These are phyloP conservation scores for Eupithecia insigniata DNA, from an alignment of 2,888 invertebrate genomes.

Conservation along the genomic window DNA sequence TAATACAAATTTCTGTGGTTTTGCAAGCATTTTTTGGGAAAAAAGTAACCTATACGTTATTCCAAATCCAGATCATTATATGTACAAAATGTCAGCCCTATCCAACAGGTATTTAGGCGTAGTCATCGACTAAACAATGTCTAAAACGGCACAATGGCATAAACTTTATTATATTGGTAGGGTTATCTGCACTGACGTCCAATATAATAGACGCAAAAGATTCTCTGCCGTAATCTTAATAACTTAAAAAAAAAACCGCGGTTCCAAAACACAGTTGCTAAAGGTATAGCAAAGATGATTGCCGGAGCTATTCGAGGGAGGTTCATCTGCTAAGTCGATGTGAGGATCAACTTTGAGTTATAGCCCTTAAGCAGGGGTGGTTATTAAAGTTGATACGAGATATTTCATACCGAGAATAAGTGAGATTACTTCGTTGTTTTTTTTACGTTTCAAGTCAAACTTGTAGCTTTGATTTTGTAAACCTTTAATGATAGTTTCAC, in stretches of 20 bases:
- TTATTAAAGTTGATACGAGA: constrained; percentile 58
- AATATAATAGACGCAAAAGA: too few species aligned
- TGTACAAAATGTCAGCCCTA: too few species aligned
- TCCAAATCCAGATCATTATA: too few species aligned
- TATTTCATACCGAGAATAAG: constrained; percentile 45
- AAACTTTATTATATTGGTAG: too few species aligned
- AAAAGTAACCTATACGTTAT: too few species aligned
- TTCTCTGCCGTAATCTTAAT: neutral
- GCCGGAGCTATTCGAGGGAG: constrained; percentile 60
- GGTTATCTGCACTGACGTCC: too few species aligned
- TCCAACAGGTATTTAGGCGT: too few species aligned
- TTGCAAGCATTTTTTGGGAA: too few species aligned
- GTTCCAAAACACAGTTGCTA: constrained; percentile 54
- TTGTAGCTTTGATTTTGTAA: neutral
- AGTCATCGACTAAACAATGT: too few species aligned
- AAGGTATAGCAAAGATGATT: constrained; percentile 46
- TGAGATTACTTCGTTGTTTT: constrained; percentile 3
- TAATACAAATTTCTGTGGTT: too few species aligned
- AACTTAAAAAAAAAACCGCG: constrained; percentile 35
- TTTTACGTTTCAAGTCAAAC: neutral
- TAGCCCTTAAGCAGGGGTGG: constrained; percentile 58
- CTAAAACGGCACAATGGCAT: too few species aligned
- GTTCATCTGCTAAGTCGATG: constrained; percentile 76
- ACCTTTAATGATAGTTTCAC: too few species aligned
- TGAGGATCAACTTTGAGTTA: constrained; percentile 78